A percentile compares a stretch with the other conserved stretches of the same genome.
Conservation (phyloP, 2,888 invertebrate species). For the Eupithecia subumbrata region DNA sequence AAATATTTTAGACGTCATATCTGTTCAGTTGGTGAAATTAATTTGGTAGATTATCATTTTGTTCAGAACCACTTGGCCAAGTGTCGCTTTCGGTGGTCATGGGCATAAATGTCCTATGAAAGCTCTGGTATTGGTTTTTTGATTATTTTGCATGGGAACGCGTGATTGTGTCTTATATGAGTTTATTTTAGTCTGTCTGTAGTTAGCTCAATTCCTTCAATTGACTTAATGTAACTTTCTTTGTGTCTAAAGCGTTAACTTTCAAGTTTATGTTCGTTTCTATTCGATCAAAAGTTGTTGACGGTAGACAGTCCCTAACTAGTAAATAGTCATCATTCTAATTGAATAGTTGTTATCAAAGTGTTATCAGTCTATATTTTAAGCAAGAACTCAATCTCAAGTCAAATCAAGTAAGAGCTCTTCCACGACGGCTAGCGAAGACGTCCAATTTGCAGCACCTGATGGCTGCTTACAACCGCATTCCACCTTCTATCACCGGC, state of each 20-base stretch:
- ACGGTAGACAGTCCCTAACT: neutral
- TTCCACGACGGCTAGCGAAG: too few relatives aligned
- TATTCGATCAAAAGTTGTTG: neutral
- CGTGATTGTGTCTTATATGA: neutral
- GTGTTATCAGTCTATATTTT: neutral
- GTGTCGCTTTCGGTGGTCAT: neutral
- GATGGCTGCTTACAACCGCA: too few relatives aligned
- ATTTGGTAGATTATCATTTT: neutral
- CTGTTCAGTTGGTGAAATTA: neutral
- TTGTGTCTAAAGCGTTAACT: neutral
- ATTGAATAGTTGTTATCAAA: neutral
- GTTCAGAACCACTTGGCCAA: neutral
- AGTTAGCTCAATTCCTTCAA: too few relatives aligned
- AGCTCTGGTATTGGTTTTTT: neutral
- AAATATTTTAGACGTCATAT: neutral
- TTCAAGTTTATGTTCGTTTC: neutral
- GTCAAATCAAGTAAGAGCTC: too few relatives aligned
- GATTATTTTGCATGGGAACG: neutral
- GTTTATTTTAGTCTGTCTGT: neutral
- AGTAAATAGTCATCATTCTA: neutral
- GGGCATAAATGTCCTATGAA: neutral
- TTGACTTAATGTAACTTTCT: too few relatives aligned
- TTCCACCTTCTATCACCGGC: too few relatives aligned
- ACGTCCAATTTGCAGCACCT: too few relatives aligned
- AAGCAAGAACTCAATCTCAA: too few relatives aligned